A percentile compares a stretch with the other conserved stretches of the same genome.
Conservation (phyloP, 2,797 vertebrate genomes). For the Cirrhinus molitorella region DNA sequence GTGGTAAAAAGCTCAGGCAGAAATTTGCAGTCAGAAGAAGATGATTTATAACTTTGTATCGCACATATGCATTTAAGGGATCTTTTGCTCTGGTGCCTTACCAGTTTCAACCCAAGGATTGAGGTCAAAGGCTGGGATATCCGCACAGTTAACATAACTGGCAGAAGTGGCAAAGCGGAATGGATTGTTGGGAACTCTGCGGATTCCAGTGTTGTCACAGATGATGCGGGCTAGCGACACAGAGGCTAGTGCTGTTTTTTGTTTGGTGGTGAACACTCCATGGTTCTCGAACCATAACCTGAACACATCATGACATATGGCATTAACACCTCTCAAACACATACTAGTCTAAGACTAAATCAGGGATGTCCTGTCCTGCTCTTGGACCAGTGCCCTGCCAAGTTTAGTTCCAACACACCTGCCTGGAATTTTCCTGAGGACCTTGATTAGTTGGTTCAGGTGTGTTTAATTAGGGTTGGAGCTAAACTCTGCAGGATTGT, state of each 20-base stretch:
- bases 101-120: slow-evolving; percentile 74
- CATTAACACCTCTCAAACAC: background rate
- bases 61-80: background rate
- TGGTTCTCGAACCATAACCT: slow-evolving; percentile 89
- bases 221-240: slow-evolving; percentile 79
- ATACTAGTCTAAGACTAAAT: background rate
- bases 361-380: background rate
- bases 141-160: slow-evolving; percentile 72
- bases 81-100: slow-evolving; percentile 38
- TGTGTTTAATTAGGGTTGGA: background rate
- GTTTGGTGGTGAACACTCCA: slow-evolving; percentile 79
- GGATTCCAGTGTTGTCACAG: slow-evolving; percentile 88
- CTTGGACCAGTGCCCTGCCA: background rate
- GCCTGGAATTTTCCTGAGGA: too few relatives aligned
- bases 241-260: slow-evolving; percentile 71
- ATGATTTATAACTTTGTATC: background rate
- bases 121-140: slow-evolving; percentile 72
- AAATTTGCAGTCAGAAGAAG: background rate
- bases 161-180: slow-evolving; percentile 69
- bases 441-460: background rate
- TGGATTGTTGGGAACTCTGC: slow-evolving; percentile 73
- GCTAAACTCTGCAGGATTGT: background rate
- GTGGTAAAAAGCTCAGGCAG: background rate
- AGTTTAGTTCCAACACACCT: background rate
- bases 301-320: slow-evolving; percentile 52